Evolutionary conservation across 2,113 vertebrate species (phyloP), one percentile per base, ranked within the genome.

Genomic region (Rhinogobius similis): DNA sequence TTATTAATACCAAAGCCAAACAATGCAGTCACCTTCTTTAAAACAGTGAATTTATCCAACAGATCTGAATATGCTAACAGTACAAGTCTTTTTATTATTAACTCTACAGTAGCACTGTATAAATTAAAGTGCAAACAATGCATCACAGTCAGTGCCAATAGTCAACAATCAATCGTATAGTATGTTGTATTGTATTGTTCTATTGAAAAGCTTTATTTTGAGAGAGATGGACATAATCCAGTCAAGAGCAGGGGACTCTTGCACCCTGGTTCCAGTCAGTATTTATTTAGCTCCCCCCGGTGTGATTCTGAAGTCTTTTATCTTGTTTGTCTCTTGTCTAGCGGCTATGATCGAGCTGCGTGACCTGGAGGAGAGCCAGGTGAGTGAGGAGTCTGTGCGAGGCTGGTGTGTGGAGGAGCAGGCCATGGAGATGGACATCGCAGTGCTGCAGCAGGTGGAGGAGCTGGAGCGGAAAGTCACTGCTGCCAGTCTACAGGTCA

Each of bases 331-430:
- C 0, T 5, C 56, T 43, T 63, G 29, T 80, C 18, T 68, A 98
- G 96, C 94, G 93, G 94, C 95, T 82, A 94, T 98, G 93, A 97
- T 98, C 85, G 96, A 97, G 92, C 91, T 94, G 87, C 93, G 75
- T 72, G 95, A 96, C 90, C 93, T 95, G 75, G 97, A 98, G 90
- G 96, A 97, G 87, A 96, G 94, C 88, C 96, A 97, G 91, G 94
- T 98, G 86, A 97, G 95, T 65, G 95, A 92, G 82, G 96, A 97
- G 88, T 92, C 94, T 16, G 94, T 99, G 86, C 95, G 96, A 68
- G 97, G 95, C 81, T 99, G 97, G 97, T 99, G 96, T 82, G 92
- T 98, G 68, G 96, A 99, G 92, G 97, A 99, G 77, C 97, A 99
- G 91, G 97, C 97, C 11, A 96, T 98, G 96, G 96, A 97, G 89